phyloP scores from a whole-genome alignment of 2,888 invertebrate species.

The Papilio gigon region DNA sequence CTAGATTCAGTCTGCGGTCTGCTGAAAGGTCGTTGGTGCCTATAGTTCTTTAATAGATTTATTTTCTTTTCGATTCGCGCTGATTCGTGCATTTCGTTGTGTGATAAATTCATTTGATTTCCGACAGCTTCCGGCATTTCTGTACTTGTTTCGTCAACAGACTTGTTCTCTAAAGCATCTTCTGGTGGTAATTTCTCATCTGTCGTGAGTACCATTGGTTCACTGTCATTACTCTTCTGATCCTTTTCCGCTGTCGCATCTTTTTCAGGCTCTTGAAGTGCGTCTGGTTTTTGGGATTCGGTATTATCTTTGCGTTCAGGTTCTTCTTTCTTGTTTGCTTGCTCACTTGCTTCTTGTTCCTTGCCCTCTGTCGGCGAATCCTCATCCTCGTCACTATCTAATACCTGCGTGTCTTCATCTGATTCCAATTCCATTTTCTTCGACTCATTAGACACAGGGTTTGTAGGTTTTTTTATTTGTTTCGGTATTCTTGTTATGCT shows the following conservation, averaged over 20 bases:
- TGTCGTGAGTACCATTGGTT: conserved; percentile 69
- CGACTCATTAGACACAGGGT: conserved; percentile 32
- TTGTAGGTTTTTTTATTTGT: conserved; percentile 58
- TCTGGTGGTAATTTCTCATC: conserved; percentile 75
- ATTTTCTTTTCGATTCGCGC: conserved; percentile 69
- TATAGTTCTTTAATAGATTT: conserved; percentile 76
- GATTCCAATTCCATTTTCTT: conserved; percentile 61
- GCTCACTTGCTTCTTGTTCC: conserved; percentile 48
- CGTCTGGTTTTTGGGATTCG: conserved; percentile 32
- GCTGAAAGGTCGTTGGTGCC: conserved; percentile 70
- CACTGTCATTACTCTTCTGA: conserved; percentile 46
- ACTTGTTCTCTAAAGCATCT: conserved; percentile 66
- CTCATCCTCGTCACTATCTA: conserved; percentile 71
- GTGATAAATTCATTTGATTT: conserved; percentile 45
- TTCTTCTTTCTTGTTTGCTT: conserved; percentile 43
- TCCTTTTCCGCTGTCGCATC: conserved; percentile 47
- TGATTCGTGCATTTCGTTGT: conserved; percentile 52
- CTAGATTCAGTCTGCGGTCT: conserved; percentile 72
- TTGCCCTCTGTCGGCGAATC: conserved; percentile 45
- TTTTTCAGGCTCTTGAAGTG: conserved; percentile 42
- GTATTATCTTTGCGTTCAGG: conserved; percentile 24
- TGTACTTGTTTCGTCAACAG: conserved; percentile 52
- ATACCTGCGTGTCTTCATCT: conserved; percentile 72
- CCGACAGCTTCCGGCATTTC: conserved; percentile 42
- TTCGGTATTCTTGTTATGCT: conserved; percentile 75